Conservation (phyloP, 2,113 vertebrate genomes). For the Proterorhinus semilunaris region DNA sequence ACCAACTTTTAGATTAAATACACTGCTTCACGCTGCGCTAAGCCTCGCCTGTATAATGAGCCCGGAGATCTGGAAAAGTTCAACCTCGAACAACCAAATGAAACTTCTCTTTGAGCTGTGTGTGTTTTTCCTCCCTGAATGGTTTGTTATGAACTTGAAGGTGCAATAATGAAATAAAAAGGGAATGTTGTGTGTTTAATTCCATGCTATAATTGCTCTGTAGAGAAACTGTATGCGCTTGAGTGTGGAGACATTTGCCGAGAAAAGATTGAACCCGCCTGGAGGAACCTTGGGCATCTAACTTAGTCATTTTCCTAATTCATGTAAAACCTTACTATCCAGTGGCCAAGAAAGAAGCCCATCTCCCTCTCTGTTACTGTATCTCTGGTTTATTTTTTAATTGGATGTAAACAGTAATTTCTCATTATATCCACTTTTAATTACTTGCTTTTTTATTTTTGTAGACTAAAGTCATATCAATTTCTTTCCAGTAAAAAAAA, state of each 20-base stretch:
- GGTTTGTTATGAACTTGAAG: slow-evolving; percentile 16
- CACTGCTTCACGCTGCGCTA: slow-evolving; percentile 50
- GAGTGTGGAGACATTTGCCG: background rate
- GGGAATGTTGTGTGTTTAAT: slow-evolving; percentile 8
- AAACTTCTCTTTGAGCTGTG: slow-evolving; percentile 8
- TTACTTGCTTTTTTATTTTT: no score
- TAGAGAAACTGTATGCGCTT: background rate
- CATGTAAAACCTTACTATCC: slow-evolving; percentile 27
- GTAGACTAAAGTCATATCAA: no score
- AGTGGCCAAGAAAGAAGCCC: slow-evolving; percentile 11
- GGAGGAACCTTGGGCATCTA: background rate
- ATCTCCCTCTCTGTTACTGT: slow-evolving; percentile 16
- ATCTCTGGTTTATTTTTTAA: slow-evolving; percentile 27
- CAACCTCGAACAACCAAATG: slow-evolving; percentile 11
- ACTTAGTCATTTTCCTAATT: slow-evolving; percentile 33
- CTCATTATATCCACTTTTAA: background rate
- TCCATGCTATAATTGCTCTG: slow-evolving; percentile 14
- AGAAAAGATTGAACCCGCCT: slow-evolving; percentile 24
- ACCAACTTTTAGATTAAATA: slow-evolving; percentile 38
- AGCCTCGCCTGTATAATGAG: slow-evolving; percentile 57
- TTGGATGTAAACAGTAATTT: slow-evolving; percentile 17
- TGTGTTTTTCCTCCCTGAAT: slow-evolving; percentile 1
- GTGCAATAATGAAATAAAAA: slow-evolving; percentile 11
- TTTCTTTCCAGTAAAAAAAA: no score
- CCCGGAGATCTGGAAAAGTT: slow-evolving; percentile 44